Conservation (phyloP, 2,888 invertebrate genomes). For the Poecilobothrus nobilitatus region DNA sequence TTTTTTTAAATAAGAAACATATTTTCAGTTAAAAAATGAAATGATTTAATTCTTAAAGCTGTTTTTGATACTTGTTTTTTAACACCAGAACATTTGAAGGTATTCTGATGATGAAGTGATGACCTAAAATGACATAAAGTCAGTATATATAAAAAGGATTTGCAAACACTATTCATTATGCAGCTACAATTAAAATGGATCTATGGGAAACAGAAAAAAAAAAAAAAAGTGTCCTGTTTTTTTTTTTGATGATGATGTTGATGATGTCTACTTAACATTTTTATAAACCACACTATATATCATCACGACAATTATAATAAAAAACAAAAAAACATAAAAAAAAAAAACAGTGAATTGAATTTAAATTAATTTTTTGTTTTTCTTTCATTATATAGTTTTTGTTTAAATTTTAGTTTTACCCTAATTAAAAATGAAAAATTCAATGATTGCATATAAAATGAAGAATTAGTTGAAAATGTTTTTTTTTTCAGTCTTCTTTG, state of each 20-base stretch:
- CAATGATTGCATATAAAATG: neutral
- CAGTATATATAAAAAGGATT: neutral
- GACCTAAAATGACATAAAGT: neutral
- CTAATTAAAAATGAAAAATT: neutral
- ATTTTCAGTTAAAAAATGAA: no score
- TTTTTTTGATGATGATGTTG: neutral
- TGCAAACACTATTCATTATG: no score
- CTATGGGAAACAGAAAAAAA: neutral
- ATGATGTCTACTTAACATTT: neutral
- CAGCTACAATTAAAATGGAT: neutral
- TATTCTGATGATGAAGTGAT: neutral
- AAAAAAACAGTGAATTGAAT: neutral
- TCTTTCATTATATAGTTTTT: no score
- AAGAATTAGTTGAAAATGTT: neutral
- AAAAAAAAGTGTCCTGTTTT: neutral
- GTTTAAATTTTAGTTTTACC: neutral
- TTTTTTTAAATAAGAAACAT: no score
- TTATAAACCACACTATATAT: neutral
- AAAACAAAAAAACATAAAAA: neutral
- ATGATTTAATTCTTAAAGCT: no score
- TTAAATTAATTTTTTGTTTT: no score
- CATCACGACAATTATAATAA: slow-evolving; percentile 5
- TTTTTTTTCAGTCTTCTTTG: no score
- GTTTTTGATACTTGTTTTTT: no score
- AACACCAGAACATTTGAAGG: neutral